Conservation (phyloP, 1,140 invertebrate species). For the Hestina assimilis region DNA sequence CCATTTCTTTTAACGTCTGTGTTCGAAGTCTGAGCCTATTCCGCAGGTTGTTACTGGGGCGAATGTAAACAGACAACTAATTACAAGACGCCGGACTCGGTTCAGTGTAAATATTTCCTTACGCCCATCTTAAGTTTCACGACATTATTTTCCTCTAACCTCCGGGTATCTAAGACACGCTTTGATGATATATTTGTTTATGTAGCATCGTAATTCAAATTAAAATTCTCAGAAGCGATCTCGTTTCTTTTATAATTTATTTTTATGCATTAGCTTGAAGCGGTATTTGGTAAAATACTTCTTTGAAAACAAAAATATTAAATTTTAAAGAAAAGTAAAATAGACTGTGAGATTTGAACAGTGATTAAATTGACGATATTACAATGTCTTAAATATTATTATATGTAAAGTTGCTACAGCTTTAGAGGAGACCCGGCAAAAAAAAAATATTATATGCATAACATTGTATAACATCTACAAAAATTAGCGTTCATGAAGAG, state of each 20-base stretch:
- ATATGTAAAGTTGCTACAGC: too few species aligned
- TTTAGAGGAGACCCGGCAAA: too few species aligned
- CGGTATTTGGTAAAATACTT: too few species aligned
- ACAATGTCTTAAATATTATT: too few species aligned
- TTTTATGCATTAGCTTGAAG: too few species aligned
- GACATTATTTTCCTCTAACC: conserved; percentile 30
- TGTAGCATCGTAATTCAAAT: neutral
- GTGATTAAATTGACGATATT: too few species aligned
- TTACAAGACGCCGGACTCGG: conserved; percentile 37
- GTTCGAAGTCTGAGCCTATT: conserved; percentile 7
- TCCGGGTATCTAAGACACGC: conserved; percentile 18
- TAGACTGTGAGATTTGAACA: too few species aligned
- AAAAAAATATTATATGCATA: too few species aligned
- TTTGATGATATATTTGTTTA: conserved; percentile 7
- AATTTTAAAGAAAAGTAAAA: too few species aligned
- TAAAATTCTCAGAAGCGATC: neutral
- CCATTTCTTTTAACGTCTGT: neutral
- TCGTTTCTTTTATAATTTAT: neutral
- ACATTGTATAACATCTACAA: too few species aligned
- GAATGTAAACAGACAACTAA: conserved; percentile 44
- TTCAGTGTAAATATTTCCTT: conserved; percentile 35
- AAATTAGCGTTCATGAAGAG: too few species aligned
- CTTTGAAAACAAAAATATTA: too few species aligned
- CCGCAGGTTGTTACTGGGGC: conserved; percentile 24
- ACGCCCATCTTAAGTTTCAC: conserved; percentile 31